Evolutionary conservation across 1,140 invertebrate genomes (phyloP).

Genomic region (Polypedilum pembai): DNA sequence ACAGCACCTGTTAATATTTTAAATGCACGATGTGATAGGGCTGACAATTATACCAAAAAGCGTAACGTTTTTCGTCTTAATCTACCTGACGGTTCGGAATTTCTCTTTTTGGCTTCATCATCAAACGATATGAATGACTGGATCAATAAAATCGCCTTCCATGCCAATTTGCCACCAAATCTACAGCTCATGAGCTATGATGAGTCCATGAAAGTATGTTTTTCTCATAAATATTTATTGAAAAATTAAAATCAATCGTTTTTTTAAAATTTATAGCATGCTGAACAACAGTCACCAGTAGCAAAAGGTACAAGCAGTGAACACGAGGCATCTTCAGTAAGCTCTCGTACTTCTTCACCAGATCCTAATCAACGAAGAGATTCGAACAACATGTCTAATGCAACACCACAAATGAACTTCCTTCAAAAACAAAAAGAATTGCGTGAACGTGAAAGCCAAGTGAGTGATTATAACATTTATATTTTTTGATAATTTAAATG

Average conservation of each 20-base stretch:
- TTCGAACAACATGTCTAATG: conserved; percentile 32
- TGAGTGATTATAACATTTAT: conserved; percentile 35
- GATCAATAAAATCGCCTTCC: conserved; percentile 90
- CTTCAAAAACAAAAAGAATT: conserved; percentile 44
- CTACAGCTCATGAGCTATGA: conserved; percentile 81
- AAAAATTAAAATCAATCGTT: too few relatives aligned
- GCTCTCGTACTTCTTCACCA: conserved; percentile 42
- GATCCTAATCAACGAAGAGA: conserved; percentile 40
- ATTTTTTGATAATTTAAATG: conserved; percentile 34
- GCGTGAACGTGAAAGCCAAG: conserved; percentile 38
- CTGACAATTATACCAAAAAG: conserved; percentile 90
- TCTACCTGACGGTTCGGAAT: conserved; percentile 86
- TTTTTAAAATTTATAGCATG: conserved; percentile 15
- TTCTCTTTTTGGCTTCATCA: conserved; percentile 71
- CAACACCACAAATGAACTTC: conserved; percentile 42
- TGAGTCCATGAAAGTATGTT: conserved; percentile 45
- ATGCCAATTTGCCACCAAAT: conserved; percentile 82
- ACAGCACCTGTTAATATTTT: conserved; percentile 84
- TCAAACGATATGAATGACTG: conserved; percentile 80
- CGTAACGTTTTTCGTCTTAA: conserved; percentile 87
- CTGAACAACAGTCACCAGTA: conserved; percentile 29
- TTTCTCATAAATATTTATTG: too few relatives aligned
- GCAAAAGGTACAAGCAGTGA: conserved; percentile 32
- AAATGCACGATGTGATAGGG: conserved; percentile 68
- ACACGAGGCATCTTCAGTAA: conserved; percentile 36